phyloP scores from a whole-genome alignment of 2,113 vertebrate genomes.

The Jaculus jaculus region DNA sequence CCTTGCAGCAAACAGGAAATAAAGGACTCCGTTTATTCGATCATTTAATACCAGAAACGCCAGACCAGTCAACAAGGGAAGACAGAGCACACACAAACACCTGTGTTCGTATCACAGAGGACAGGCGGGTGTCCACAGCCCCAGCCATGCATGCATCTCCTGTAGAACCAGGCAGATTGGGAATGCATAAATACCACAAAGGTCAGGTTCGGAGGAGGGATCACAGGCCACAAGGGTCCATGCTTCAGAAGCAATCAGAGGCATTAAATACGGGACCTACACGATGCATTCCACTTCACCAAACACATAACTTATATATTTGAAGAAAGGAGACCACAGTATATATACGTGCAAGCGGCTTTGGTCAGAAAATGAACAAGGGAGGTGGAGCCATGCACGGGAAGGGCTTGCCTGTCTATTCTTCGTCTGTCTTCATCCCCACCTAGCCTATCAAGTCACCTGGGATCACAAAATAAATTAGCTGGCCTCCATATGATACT shows the following conservation, averaged over 20 bases:
- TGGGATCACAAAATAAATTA: slow-evolving; percentile 73
- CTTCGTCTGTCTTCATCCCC: slow-evolving; percentile 66
- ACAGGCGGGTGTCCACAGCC: slow-evolving; percentile 75
- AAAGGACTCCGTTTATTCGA: slow-evolving; percentile 75
- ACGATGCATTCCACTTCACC: slow-evolving; percentile 83
- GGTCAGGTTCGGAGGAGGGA: slow-evolving; percentile 74
- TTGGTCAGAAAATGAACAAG: slow-evolving; percentile 79
- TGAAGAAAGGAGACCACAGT: slow-evolving; percentile 80
- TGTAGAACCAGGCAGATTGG: slow-evolving; percentile 71
- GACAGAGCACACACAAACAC: slow-evolving; percentile 72
- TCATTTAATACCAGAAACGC: slow-evolving; percentile 81
- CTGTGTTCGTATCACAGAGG: slow-evolving; percentile 76
- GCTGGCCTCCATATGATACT: slow-evolving; percentile 54
- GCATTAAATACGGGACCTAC: slow-evolving; percentile 86
- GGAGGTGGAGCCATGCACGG: slow-evolving; percentile 81
- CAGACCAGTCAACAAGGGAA: slow-evolving; percentile 77
- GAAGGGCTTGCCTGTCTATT: slow-evolving; percentile 65
- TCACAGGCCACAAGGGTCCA: slow-evolving; percentile 81
- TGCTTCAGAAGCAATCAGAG: slow-evolving; percentile 78
- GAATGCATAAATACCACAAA: slow-evolving; percentile 84
- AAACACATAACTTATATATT: slow-evolving; percentile 81
- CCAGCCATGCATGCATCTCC: slow-evolving; percentile 84
- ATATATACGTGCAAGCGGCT: slow-evolving; percentile 82
- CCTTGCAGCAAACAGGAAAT: slow-evolving; percentile 72
- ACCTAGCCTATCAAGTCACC: slow-evolving; percentile 55